Evolutionary conservation across 1,140 invertebrate species (phyloP), one percentile per base, ranked within the genome.

Genomic region (Sarcophaga bullata): DNA sequence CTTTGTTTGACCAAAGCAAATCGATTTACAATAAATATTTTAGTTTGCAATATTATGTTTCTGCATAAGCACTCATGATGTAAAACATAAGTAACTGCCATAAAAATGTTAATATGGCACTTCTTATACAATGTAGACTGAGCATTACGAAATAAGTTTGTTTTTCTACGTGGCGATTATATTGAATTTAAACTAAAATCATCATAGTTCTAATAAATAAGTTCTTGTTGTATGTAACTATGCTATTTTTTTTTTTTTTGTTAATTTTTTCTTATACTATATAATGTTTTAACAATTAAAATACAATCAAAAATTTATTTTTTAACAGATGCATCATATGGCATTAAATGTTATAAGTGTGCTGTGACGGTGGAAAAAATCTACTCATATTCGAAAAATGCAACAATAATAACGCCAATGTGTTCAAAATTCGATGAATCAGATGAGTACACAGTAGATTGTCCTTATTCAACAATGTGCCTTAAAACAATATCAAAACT

Each of bases 391-490:
- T 72, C 87, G 25, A 82, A 86, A 19, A 88, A 89, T 84, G 58
- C 17, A 82, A 87, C 87, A 1, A 82, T 93, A 84, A 90, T 92
- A 80, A 92, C 92, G 81, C 90, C 91, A 58, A 88, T 94, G 6
- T 96, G 95, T 86, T 92, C 93, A 1, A 92, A 95, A 85, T 96
- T 96, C 86, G 93, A 96, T 85, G 91, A 92, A 68, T 93, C 93
- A 6, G 88, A 92, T 2, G 91, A 91, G 81, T 96, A 93, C 87
- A 92, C 95, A 84, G 92, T 94, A 0, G 92, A 94, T 78, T 97
- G 96, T 89, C 94, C 94, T 7, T 94, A 93, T 84, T 96, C 96
- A 8, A 96, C 95, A 0, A 93, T 95, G 91, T 97, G 96, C 86
- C 92, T 94, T 91, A 96, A 95, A 86, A 93, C 93, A 84, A 93